Evolutionary conservation across 1,140 invertebrate species (phyloP).

Genomic region (Lepidurus packardi): DNA sequence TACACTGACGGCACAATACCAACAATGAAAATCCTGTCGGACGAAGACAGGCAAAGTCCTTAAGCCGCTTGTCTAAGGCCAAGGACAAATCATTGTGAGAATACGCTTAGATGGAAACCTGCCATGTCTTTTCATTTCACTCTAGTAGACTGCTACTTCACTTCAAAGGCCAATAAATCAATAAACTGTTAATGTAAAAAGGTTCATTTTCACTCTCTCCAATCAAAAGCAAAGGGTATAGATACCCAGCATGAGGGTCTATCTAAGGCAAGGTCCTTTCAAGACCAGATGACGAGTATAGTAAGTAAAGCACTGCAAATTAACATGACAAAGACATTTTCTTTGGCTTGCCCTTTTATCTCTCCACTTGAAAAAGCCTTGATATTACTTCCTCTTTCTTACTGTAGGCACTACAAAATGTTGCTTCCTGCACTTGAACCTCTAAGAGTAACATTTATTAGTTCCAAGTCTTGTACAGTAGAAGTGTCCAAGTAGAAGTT

Average conservation of each 20-base stretch:
- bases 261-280: not conserved
- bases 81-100: not conserved
- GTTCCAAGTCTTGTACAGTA: too few species aligned
- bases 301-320: not conserved
- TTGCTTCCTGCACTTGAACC: too few species aligned
- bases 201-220: not conserved
- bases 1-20: too few species aligned
- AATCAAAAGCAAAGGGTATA: not conserved
- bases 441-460: too few species aligned
- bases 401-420: too few species aligned
- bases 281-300: conserved; percentile 4
- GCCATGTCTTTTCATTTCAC: not conserved
- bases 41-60: too few species aligned
- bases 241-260: not conserved
- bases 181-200: not conserved
- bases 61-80: too few species aligned
- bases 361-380: not conserved
- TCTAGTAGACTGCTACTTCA: not conserved
- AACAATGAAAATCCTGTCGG: too few species aligned
- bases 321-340: not conserved
- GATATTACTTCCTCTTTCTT: not conserved
- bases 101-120: not conserved
- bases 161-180: conserved; percentile 11
- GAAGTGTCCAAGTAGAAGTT: too few species aligned
- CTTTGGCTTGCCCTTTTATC: not conserved